A percentile compares a stretch with the other conserved stretches of the same genome.
phyloP scores from a whole-genome alignment of 2,888 invertebrate species.

The Blastobasis lacticolella region DNA sequence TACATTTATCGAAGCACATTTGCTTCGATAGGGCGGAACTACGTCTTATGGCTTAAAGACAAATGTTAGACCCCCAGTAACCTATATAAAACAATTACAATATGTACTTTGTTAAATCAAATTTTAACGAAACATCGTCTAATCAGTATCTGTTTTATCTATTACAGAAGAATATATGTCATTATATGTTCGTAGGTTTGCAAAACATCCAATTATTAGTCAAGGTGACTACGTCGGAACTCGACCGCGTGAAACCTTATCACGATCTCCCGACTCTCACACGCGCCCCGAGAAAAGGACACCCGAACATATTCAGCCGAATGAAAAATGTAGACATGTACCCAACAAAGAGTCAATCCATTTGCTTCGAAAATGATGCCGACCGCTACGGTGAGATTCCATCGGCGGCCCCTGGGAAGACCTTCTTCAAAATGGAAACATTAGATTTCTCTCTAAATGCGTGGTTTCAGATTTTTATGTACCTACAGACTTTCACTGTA shows the following conservation, averaged over 20 bases:
- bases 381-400: constrained; percentile 13
- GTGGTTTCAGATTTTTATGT: constrained; percentile 18
- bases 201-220: too few species aligned
- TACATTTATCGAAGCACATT: too few species aligned
- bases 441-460: constrained; percentile 23
- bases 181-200: too few species aligned
- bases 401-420: constrained; percentile 18
- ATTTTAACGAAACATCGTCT: too few species aligned
- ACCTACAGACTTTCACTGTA: constrained; percentile 11
- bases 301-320: not conserved
- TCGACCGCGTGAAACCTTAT: not conserved
- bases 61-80: too few species aligned
- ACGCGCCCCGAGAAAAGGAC: constrained; percentile 1
- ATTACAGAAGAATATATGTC: too few species aligned
- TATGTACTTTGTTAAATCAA: too few species aligned
- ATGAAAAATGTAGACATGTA: constrained; percentile 16
- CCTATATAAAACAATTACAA: too few species aligned
- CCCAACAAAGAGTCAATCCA: constrained; percentile 25
- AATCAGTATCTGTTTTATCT: too few species aligned
- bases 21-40: too few species aligned
- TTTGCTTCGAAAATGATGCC: constrained; percentile 23
- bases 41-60: too few species aligned
- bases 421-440: constrained; percentile 14
- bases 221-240: too few species aligned
- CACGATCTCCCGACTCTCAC: not conserved